phyloP scores from a whole-genome alignment of 2,797 vertebrate species.

The Peromyscus nudipes region DNA sequence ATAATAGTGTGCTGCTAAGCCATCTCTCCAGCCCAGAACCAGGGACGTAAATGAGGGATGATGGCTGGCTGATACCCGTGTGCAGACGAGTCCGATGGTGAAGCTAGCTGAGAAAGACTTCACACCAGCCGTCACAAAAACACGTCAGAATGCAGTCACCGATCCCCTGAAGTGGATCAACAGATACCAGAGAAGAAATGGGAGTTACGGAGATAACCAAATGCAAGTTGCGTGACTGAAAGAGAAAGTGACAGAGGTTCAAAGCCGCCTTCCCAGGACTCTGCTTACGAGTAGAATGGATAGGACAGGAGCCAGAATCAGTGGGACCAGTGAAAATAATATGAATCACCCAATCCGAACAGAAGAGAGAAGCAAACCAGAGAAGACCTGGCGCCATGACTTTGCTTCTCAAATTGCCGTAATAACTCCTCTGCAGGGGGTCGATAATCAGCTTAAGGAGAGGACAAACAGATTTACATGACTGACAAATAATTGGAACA shows the following conservation, averaged over 20 bases:
- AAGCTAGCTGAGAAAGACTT: background rate
- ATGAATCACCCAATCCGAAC: background rate
- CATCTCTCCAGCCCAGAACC: background rate
- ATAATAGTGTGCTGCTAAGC: background rate
- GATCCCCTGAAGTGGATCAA: background rate
- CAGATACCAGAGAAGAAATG: background rate
- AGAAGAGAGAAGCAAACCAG: background rate
- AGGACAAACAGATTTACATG: background rate
- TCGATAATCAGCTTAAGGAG: constrained; percentile 11
- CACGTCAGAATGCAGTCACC: background rate
- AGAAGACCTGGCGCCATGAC: background rate
- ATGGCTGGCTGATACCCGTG: background rate
- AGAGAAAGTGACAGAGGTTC: background rate
- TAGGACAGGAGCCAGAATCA: background rate
- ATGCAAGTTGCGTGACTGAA: background rate
- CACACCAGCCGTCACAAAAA: background rate
- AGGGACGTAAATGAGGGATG: background rate
- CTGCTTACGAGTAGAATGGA: background rate
- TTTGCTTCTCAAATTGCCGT: constrained; percentile 33
- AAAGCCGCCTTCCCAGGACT: background rate
- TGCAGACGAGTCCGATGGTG: background rate
- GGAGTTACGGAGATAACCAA: background rate
- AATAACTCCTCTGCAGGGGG: background rate
- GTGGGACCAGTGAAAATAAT: background rate
- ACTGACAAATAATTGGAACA: constrained; percentile 61